A percentile compares a stretch with the other conserved stretches of the same genome.
These are phyloP conservation scores for Sepioteuthis lessoniana DNA, from an alignment of 2,888 invertebrate species.

Conservation along the genomic window DNA sequence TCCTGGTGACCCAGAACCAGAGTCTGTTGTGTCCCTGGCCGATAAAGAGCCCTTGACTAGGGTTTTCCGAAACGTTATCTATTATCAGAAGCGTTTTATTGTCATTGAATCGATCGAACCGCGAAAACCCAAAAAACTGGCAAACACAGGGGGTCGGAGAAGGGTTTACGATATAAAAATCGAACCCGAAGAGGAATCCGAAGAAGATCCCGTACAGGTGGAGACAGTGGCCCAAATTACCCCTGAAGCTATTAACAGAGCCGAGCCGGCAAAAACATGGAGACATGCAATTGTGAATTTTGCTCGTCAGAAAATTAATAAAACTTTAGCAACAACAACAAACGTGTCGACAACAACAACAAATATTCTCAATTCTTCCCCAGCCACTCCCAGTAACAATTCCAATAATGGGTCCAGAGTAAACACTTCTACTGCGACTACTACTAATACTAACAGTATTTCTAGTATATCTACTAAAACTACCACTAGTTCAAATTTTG, in stretches of 20 bases:
- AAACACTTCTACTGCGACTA: neutral
- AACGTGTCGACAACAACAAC: neutral
- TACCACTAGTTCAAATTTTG: neutral
- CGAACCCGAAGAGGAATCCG: neutral
- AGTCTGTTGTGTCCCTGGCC: neutral
- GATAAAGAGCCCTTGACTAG: neutral
- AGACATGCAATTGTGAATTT: neutral
- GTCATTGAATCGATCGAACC: slow-evolving; percentile 54
- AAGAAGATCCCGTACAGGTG: neutral
- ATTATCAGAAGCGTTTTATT: slow-evolving; percentile 63
- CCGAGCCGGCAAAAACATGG: neutral
- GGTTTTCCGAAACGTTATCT: slow-evolving; percentile 54
- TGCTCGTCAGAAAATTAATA: neutral
- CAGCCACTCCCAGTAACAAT: neutral
- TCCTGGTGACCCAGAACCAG: neutral
- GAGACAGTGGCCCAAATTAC: neutral
- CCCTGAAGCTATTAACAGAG: neutral
- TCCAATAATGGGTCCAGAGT: too few relatives aligned
- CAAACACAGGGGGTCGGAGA: neutral
- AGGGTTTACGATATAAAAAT: slow-evolving; percentile 45
- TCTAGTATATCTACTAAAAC: neutral
- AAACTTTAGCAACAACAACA: neutral
- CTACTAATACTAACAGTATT: neutral
- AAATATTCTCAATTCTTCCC: neutral
- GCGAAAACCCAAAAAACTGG: slow-evolving; percentile 39